Evolutionary conservation across 2,888 invertebrate species (phyloP).

Genomic region (Ectemnius cavifrons): DNA sequence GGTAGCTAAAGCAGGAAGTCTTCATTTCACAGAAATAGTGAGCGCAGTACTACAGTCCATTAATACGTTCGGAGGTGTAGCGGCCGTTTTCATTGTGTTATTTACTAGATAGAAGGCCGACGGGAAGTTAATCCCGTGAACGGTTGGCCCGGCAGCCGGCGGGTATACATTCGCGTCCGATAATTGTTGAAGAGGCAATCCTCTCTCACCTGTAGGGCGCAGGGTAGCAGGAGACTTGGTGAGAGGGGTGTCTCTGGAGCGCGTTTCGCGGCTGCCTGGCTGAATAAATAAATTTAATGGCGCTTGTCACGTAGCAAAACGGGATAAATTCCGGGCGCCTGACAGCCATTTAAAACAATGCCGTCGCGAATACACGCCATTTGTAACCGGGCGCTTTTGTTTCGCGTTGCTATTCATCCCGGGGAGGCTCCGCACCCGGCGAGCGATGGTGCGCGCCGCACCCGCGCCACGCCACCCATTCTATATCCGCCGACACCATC

Average conservation of each 20-base stretch:
- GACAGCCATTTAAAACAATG: slow-evolving; percentile 78
- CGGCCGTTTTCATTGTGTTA: too few species aligned
- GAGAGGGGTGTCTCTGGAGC: slow-evolving; percentile 23
- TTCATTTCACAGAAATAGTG: too few species aligned
- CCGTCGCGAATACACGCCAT: slow-evolving; percentile 76
- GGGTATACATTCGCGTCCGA: slow-evolving; percentile 34
- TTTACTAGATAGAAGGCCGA: neutral
- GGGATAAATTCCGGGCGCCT: slow-evolving; percentile 76
- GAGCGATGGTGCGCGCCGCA: neutral
- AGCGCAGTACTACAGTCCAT: too few species aligned
- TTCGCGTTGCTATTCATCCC: slow-evolving; percentile 76
- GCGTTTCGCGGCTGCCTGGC: slow-evolving; percentile 50
- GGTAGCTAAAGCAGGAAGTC: too few species aligned
- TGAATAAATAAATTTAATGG: slow-evolving; percentile 76
- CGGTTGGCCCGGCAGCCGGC: slow-evolving; percentile 7
- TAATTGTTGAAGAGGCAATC: slow-evolving; percentile 38
- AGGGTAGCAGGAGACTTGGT: slow-evolving; percentile 26
- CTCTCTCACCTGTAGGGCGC: slow-evolving; percentile 58
- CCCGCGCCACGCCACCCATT: slow-evolving; percentile 36
- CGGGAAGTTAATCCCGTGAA: neutral
- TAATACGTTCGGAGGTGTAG: too few species aligned
- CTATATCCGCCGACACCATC: slow-evolving; percentile 57
- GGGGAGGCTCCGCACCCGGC: slow-evolving; percentile 48
- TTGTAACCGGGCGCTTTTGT: slow-evolving; percentile 76
- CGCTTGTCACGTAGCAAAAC: slow-evolving; percentile 76